These are phyloP conservation scores for Myrmecophaga tridactyla DNA, from an alignment of 2,113 vertebrate species.

Conservation along the genomic window DNA sequence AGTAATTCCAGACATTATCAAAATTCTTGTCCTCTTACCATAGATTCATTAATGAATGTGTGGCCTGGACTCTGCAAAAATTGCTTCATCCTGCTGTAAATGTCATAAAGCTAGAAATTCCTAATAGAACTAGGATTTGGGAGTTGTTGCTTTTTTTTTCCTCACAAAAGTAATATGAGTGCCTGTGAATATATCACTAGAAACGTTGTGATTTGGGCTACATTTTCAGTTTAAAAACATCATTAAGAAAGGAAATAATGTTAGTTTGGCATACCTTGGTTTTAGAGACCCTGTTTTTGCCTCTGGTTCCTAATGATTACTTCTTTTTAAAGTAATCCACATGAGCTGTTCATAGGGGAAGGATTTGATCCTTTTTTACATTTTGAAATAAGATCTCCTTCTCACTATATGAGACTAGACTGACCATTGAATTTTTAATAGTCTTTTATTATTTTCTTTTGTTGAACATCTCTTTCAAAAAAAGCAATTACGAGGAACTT, in stretches of 20 bases:
- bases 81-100: not conserved
- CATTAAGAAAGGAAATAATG: not conserved
- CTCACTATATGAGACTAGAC: not conserved
- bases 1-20: accelerated
- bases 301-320: not conserved
- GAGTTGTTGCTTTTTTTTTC: not conserved
- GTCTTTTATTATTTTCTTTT: not conserved
- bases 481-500: not conserved
- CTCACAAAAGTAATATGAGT: not conserved
- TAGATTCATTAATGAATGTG: not conserved
- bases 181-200: not conserved
- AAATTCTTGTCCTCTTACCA: no score
- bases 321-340: not conserved
- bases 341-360: not conserved
- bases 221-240: not conserved
- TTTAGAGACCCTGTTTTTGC: not conserved
- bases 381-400: not conserved
- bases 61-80: not conserved
- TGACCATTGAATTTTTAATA: not conserved
- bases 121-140: not conserved
- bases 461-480: not conserved
- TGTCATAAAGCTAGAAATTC: not conserved
- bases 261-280: accelerated
- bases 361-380: not conserved
- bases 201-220: accelerated